These are phyloP conservation scores for Polylopha cassiicola DNA, from an alignment of 2,888 invertebrate species.

Conservation along the genomic window DNA sequence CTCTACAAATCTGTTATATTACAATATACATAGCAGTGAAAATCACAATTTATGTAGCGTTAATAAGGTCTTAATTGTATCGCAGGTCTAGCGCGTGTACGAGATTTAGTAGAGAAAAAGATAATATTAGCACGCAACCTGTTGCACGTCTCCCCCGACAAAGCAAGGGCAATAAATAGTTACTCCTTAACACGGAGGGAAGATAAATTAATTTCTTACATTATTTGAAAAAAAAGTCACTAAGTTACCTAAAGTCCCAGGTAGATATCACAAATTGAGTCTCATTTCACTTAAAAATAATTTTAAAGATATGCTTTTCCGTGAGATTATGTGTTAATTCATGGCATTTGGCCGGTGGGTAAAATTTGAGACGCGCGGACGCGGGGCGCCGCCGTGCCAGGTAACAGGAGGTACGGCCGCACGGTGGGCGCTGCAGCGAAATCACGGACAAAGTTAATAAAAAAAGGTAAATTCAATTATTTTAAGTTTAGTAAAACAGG, in stretches of 20 bases:
- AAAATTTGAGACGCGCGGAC: slow-evolving; percentile 42
- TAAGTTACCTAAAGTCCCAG: too few species aligned
- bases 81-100: background rate
- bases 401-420: slow-evolving; percentile 73
- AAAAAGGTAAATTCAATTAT: background rate
- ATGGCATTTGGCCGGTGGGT: slow-evolving; percentile 32
- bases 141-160: slow-evolving; percentile 18
- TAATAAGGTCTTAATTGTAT: too few species aligned
- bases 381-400: slow-evolving; percentile 62
- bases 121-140: slow-evolving; percentile 17
- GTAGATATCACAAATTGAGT: too few species aligned
- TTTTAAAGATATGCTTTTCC: slow-evolving; percentile 17
- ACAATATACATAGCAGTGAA: too few species aligned
- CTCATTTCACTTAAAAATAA: too few species aligned
- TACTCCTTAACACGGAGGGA: too few species aligned
- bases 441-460: slow-evolving; percentile 28
- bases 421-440: slow-evolving; percentile 32
- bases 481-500: too few species aligned
- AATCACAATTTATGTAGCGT: too few species aligned
- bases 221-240: too few species aligned
- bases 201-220: too few species aligned
- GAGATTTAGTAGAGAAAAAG: background rate
- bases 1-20: too few species aligned
- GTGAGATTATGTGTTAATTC: slow-evolving; percentile 28
- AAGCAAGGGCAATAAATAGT: too few species aligned